Percentiles rank a stretch among this genome's conserved stretches.
phyloP scores from a whole-genome alignment of 2,888 invertebrate species.

The Automeris io region DNA sequence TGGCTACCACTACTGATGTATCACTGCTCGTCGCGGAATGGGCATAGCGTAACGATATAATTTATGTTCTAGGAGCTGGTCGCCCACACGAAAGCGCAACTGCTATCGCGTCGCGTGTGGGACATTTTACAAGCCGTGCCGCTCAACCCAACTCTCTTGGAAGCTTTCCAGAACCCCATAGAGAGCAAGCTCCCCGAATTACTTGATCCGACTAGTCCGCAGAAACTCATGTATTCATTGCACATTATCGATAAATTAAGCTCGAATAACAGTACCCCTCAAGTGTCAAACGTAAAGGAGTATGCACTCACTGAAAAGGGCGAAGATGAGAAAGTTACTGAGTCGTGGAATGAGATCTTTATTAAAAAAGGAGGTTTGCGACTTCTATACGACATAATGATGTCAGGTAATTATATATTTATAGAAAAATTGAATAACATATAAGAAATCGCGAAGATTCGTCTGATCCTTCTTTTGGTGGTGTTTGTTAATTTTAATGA shows the following conservation, averaged over 20 bases:
- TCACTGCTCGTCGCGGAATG: too few relatives aligned
- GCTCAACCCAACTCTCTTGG: constrained; percentile 89
- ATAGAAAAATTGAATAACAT: too few relatives aligned
- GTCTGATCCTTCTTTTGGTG: too few relatives aligned
- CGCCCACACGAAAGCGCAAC: constrained; percentile 91
- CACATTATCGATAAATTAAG: constrained; percentile 85
- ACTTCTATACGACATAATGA: constrained; percentile 93
- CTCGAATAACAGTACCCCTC: constrained; percentile 44
- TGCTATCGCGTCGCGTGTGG: constrained; percentile 94
- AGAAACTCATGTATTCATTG: constrained; percentile 95
- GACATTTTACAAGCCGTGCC: constrained; percentile 94
- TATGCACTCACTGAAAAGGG: constrained; percentile 40
- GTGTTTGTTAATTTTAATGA: constrained; percentile 6
- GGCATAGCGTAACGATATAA: too few relatives aligned
- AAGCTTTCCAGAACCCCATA: constrained; percentile 87
- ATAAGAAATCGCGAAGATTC: too few relatives aligned
- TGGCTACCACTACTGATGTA: too few relatives aligned
- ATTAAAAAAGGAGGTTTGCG: constrained; percentile 91
- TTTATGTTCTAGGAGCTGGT: constrained; percentile 76
- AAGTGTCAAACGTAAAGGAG: constrained; percentile 33
- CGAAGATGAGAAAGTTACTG: constrained; percentile 50
- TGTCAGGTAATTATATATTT: constrained; percentile 79
- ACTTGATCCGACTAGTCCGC: constrained; percentile 91
- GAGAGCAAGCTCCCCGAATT: constrained; percentile 84
- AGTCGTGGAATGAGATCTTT: constrained; percentile 86